A percentile compares a stretch with the other conserved stretches of the same genome.
phyloP scores from a whole-genome alignment of 2,888 invertebrate genomes.

The Tryphoninae sp. region DNA sequence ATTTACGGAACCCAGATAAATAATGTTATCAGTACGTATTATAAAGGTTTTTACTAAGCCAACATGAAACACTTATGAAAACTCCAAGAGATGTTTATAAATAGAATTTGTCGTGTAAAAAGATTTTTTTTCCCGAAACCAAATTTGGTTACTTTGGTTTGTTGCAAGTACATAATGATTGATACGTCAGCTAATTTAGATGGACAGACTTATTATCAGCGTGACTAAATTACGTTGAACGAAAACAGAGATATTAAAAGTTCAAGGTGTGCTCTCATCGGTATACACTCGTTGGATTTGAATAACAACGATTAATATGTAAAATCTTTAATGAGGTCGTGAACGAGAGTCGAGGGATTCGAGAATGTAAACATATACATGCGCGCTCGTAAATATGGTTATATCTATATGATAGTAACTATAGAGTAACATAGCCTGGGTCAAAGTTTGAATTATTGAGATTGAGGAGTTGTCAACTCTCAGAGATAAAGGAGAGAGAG shows the following conservation, averaged over 20 bases:
- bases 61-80: not conserved
- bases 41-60: too few relatives aligned
- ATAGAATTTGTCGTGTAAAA: too few relatives aligned
- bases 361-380: not conserved
- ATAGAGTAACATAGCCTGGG: conserved; percentile 1
- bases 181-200: not conserved
- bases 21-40: not conserved
- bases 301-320: conserved; percentile 13
- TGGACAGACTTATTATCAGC: not conserved
- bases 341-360: not conserved
- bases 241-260: not conserved
- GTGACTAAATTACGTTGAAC: not conserved
- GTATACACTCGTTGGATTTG: not conserved
- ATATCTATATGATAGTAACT: not conserved
- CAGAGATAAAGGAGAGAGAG: conserved; percentile 29
- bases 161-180: not conserved
- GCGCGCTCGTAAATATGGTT: not conserved
- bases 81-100: too few relatives aligned
- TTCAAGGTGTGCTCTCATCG: not conserved
- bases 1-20: not conserved
- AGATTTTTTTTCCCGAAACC: too few relatives aligned
- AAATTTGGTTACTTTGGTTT: too few relatives aligned
- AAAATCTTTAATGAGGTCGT: conserved; percentile 2
- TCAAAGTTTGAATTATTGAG: conserved; percentile 35
- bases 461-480: conserved; percentile 16